These are phyloP conservation scores for Phortica okadai DNA, from an alignment of 2,888 invertebrate genomes.

Conservation along the genomic window DNA sequence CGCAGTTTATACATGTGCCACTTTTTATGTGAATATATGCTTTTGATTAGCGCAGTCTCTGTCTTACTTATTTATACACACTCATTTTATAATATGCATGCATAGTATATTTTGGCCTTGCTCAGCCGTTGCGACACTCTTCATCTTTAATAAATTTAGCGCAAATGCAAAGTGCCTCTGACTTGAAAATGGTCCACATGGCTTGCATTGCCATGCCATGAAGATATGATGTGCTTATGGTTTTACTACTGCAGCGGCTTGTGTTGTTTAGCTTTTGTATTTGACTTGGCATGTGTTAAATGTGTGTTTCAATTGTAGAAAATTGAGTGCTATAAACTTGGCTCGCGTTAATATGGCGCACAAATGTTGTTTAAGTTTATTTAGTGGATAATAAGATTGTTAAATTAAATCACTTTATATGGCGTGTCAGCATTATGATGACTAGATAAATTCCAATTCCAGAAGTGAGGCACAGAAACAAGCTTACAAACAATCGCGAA, in stretches of 20 bases:
- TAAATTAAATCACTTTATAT: no score
- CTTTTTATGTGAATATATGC: conserved; percentile 69
- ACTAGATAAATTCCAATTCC: no score
- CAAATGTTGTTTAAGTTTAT: no score
- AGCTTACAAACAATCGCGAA: no score
- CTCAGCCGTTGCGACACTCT: not conserved
- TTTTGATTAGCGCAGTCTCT: conserved; percentile 66
- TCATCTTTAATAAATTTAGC: conserved; percentile 9
- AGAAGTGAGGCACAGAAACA: no score
- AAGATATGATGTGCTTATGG: not conserved
- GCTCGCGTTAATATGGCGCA: no score
- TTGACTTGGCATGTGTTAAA: not conserved
- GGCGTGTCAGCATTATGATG: no score
- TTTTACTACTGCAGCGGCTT: not conserved
- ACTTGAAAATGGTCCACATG: not conserved
- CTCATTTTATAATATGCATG: conserved; percentile 49
- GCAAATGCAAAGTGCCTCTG: conserved; percentile 13
- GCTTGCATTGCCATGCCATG: not conserved
- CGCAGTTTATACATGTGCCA: not conserved
- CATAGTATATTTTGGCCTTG: conserved; percentile 52
- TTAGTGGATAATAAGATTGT: no score
- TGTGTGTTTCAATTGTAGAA: not conserved
- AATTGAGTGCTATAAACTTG: not conserved
- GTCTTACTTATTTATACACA: conserved; percentile 39
- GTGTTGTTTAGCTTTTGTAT: not conserved